A percentile compares a stretch with the other conserved stretches of the same genome.
These are phyloP conservation scores for Oreochromis spilurus DNA, from an alignment of 2,113 vertebrate species.

Conservation along the genomic window DNA sequence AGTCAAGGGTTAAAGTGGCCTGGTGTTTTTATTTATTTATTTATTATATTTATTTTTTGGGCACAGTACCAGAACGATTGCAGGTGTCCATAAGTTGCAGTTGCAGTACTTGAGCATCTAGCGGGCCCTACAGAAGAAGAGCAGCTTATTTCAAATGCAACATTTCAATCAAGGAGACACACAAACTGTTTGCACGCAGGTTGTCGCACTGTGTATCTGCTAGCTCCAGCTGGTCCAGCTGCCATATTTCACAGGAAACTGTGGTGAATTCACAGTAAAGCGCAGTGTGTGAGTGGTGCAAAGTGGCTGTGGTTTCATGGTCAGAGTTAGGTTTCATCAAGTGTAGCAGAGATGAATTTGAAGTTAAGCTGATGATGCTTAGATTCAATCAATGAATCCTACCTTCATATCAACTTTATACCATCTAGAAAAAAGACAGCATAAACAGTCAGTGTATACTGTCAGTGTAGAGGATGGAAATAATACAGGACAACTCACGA, in stretches of 20 bases:
- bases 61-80: not conserved
- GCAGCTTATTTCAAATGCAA: no score
- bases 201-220: no score
- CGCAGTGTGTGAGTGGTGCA: not conserved
- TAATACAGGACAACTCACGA: not conserved
- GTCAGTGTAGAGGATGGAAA: not conserved
- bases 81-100: no score
- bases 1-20: not conserved
- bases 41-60: not conserved
- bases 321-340: not conserved
- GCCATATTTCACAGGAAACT: not conserved
- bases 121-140: no score
- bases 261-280: not conserved
- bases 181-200: no score
- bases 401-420: not conserved
- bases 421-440: not conserved
- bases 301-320: not conserved
- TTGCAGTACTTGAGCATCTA: no score
- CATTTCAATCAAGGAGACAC: no score
- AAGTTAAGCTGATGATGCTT: not conserved
- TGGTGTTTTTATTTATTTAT: not conserved
- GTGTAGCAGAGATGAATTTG: not conserved
- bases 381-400: accelerated
- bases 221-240: no score
- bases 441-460: not conserved